Conservation (phyloP, 2,888 invertebrate genomes). For the Eristalis arbustorum region DNA sequence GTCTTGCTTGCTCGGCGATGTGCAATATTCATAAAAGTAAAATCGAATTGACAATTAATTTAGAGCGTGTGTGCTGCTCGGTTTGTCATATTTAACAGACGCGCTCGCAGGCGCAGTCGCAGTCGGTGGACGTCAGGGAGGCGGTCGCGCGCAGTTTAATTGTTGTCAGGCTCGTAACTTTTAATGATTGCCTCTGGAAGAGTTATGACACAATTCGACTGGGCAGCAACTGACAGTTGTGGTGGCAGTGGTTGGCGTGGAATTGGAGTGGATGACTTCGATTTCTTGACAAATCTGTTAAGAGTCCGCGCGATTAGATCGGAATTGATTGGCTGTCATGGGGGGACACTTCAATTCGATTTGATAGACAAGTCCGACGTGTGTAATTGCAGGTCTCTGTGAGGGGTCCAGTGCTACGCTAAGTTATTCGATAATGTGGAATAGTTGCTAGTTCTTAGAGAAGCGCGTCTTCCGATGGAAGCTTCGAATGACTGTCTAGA, state of each 20-base stretch:
- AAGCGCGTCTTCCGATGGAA: too few species aligned
- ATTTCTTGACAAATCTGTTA: too few species aligned
- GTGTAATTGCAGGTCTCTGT: background rate
- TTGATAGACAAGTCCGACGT: background rate
- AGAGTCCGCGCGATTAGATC: background rate
- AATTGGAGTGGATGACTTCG: background rate
- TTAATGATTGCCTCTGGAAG: conserved; percentile 4
- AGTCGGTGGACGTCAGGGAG: background rate
- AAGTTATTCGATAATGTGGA: background rate
- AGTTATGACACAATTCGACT: background rate
- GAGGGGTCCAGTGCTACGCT: background rate
- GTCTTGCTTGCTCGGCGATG: background rate
- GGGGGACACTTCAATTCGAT: background rate
- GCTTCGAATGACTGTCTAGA: too few species aligned
- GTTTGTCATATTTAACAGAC: conserved; percentile 45
- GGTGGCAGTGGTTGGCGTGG: background rate
- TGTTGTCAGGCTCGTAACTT: conserved; percentile 7
- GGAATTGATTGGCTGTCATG: background rate
- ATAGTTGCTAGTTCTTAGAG: too few species aligned
- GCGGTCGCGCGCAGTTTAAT: background rate
- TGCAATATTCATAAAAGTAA: conserved; percentile 67
- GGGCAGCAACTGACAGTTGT: background rate
- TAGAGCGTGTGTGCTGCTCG: conserved; percentile 23
- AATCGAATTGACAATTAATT: conserved; percentile 65
- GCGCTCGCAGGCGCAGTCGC: background rate